phyloP scores from a whole-genome alignment of 2,888 invertebrate genomes.

The Scaptodrosophila latifasciaeformis region DNA sequence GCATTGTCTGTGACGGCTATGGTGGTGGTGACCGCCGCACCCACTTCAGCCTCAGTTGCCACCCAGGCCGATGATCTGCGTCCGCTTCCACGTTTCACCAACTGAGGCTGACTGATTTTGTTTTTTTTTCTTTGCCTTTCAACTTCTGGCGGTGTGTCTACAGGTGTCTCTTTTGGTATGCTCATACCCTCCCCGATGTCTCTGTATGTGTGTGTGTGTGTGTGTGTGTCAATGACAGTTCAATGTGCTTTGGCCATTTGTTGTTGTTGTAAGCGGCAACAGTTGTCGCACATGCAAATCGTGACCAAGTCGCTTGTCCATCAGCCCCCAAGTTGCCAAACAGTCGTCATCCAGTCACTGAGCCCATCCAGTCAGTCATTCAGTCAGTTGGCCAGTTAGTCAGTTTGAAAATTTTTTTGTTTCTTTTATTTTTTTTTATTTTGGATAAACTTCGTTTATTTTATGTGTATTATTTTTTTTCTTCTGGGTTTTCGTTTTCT shows the following conservation, averaged over 20 bases:
- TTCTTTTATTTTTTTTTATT: constrained; percentile 3
- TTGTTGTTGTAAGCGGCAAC: constrained; percentile 41
- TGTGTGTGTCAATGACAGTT: constrained; percentile 72
- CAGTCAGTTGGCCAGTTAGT: constrained; percentile 40
- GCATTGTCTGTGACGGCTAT: not conserved
- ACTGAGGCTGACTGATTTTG: constrained; percentile 29
- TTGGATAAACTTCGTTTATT: constrained; percentile 10
- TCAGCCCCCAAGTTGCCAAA: constrained; percentile 51
- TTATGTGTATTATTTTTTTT: constrained; percentile 21
- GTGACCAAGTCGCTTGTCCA: constrained; percentile 45
- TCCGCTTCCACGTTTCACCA: too few relatives aligned
- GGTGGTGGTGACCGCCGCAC: not conserved
- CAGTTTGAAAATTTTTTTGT: constrained; percentile 35
- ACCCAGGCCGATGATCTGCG: constrained; percentile 3
- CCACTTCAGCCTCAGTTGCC: not conserved
- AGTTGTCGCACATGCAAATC: constrained; percentile 70
- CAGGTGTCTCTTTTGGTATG: constrained; percentile 49
- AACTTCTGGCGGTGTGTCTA: constrained; percentile 46
- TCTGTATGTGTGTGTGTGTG: too few relatives aligned
- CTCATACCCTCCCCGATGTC: too few relatives aligned
- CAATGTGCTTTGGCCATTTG: constrained; percentile 64
- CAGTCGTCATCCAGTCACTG: constrained; percentile 38
- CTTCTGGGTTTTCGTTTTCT: constrained; percentile 21
- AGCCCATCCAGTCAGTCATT: constrained; percentile 36
- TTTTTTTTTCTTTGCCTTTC: constrained; percentile 56